phyloP scores from a whole-genome alignment of 2,888 invertebrate genomes.

The Hedychridium roseum region DNA sequence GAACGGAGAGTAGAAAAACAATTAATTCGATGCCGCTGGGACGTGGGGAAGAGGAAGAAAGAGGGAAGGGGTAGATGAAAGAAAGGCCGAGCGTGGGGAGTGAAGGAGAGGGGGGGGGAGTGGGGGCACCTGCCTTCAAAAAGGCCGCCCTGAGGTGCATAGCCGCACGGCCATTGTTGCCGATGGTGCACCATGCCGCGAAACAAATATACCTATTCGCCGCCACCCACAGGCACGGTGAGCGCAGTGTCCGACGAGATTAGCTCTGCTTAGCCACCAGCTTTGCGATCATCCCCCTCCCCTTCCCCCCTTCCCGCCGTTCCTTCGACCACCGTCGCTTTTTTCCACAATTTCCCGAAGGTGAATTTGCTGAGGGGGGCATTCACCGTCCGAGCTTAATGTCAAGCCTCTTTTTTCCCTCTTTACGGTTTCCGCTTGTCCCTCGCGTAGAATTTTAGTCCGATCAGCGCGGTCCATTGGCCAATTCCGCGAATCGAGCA shows the following conservation, averaged over 20 bases:
- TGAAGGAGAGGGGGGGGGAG: constrained; percentile 7
- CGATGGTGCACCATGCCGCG: constrained; percentile 37
- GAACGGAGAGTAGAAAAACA: constrained; percentile 9
- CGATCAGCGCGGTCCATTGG: too few relatives aligned
- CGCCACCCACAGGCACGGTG: constrained; percentile 12
- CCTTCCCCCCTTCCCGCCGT: too few relatives aligned
- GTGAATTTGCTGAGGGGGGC: not conserved
- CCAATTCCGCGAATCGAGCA: too few relatives aligned
- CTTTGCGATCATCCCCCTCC: constrained; percentile 12
- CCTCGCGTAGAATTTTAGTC: too few relatives aligned
- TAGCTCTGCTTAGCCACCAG: constrained; percentile 30
- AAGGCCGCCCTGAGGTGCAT: constrained; percentile 38
- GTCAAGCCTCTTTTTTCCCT: not conserved
- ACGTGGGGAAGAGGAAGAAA: constrained; percentile 5
- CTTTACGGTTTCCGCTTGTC: too few relatives aligned
- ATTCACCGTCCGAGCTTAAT: not conserved
- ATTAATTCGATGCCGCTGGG: not conserved
- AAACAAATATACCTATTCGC: constrained; percentile 37
- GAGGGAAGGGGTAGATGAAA: too few relatives aligned
- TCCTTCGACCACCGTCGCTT: too few relatives aligned
- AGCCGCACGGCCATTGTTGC: constrained; percentile 32
- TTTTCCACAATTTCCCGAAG: too few relatives aligned
- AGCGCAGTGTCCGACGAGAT: constrained; percentile 21
- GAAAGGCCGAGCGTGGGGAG: constrained; percentile 5
- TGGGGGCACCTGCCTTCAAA: constrained; percentile 38